Evolutionary conservation across 1,140 invertebrate species (phyloP), one percentile per base, ranked within the genome.

Genomic region (Plodia interpunctella): DNA sequence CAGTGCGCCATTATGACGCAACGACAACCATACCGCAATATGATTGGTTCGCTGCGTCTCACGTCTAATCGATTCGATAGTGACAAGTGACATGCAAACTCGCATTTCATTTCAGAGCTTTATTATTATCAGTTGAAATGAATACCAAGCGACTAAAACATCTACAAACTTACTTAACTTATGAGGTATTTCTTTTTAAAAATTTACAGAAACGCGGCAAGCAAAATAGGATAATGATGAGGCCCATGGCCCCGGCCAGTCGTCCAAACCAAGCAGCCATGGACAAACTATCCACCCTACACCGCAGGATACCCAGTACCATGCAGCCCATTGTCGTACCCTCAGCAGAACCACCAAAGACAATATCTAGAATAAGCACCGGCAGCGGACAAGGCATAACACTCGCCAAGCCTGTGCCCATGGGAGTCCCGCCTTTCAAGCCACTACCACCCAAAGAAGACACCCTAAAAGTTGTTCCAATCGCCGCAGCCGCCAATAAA

Each of bases 381-480:
- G 74, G 70, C 64, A 57, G 71, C 32, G 21, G 21, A 25, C 80
- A 81, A 1, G 65, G 76, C 0, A 77, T 91, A 52, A 91, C 91
- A 17, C 81, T 91, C 68, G 90, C 91, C 0, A 90, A 91, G 52
- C 90, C 91, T 0, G 70, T 91, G 62, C 87, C 90, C 0, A 77
- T 91, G 80, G 90, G 90, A 50, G 85, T 96, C 5, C 95, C 95
- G 18, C 92, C 94, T 0, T 96, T 96, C 74, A 94, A 93, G 68
- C 95, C 95, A 0, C 91, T 96, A 60, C 94, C 94, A 38, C 90
- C 93, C 1, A 94, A 93, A 56, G 82, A 90, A 68, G 83, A 86
- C 5, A 88, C 80, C 0, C 72, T 92, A 5, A 82, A 77, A 70
- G 87, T 74, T 67, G 87, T 70, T 68, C 92, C 87, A 63, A 80